Evolutionary conservation across 2,797 vertebrate species (phyloP).

Genomic region (Spinus olivaceus): DNA sequence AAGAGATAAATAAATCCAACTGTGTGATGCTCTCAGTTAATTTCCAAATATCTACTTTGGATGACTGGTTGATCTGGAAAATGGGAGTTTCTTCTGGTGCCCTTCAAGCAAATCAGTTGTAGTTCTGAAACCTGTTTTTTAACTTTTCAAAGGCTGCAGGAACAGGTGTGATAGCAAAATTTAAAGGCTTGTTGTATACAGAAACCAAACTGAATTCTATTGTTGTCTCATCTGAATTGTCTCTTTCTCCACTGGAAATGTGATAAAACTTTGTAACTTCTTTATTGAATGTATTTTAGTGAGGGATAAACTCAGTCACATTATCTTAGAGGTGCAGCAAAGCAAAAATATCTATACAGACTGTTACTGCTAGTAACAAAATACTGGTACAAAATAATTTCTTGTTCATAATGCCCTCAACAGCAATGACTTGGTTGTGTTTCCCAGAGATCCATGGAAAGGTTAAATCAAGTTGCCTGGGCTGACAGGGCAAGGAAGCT

Average conservation of each 20-base stretch:
- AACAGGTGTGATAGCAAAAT: background rate
- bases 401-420: background rate
- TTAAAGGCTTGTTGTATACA: background rate
- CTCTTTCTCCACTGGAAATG: background rate
- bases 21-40: background rate
- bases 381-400: background rate
- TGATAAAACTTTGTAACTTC: background rate
- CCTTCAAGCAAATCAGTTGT: background rate
- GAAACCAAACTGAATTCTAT: background rate
- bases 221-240: background rate
- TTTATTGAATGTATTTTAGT: background rate
- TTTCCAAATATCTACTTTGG: background rate
- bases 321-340: background rate
- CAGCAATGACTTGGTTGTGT: background rate
- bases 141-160: background rate
- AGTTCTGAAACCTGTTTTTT: background rate
- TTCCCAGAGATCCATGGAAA: background rate
- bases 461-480: background rate
- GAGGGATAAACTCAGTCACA: background rate
- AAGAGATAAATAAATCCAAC: background rate
- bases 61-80: background rate
- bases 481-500: background rate
- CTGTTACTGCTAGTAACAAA: background rate
- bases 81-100: rapidly evolving
- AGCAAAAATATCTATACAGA: background rate